phyloP scores from a whole-genome alignment of 2,888 invertebrate genomes.

The Himalopsyche japonica region DNA sequence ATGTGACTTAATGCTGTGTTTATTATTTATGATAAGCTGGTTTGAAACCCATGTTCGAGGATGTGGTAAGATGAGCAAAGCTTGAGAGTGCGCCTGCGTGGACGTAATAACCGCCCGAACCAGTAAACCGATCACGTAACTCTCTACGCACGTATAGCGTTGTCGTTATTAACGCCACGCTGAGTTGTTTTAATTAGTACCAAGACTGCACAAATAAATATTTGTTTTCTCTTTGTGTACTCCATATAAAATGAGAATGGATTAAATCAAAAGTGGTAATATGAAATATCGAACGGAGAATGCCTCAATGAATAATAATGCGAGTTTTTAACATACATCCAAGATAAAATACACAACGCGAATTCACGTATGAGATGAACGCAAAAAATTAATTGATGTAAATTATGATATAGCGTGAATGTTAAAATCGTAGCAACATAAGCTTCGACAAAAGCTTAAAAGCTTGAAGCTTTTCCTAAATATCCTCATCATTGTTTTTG shows the following conservation, averaged over 20 bases:
- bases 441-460: no score
- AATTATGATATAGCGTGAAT: no score
- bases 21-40: not conserved
- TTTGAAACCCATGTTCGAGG: not conserved
- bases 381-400: no score
- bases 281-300: not conserved
- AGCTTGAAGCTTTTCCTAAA: no score
- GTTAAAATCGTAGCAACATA: no score
- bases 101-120: constrained; percentile 9
- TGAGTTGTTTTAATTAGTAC: constrained; percentile 27
- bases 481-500: no score
- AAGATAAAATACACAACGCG: no score
- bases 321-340: no score
- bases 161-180: constrained; percentile 22
- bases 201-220: not conserved
- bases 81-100: constrained; percentile 5
- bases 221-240: not conserved
- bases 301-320: not conserved
- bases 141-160: constrained; percentile 15
- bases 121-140: constrained; percentile 27
- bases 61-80: constrained; percentile 3
- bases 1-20: no score
- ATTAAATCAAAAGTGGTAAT: not conserved
- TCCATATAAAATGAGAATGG: not conserved
- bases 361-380: no score